Percentiles rank a stretch among this genome's conserved stretches.
phyloP scores from a whole-genome alignment of 1,140 invertebrate genomes.

The Zaprionus inermis region DNA sequence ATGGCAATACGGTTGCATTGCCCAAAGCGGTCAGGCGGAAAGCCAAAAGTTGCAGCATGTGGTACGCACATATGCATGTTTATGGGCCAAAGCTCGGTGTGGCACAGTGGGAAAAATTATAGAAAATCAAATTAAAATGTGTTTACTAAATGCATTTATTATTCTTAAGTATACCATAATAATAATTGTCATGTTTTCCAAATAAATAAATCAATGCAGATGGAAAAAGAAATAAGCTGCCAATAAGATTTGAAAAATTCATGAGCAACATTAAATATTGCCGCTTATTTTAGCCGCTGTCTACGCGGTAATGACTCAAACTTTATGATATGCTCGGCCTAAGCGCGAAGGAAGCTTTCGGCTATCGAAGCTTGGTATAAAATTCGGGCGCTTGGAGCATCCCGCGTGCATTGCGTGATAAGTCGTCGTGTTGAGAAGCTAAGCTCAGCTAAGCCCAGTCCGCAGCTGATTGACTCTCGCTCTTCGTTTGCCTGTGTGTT shows the following conservation, averaged over 20 bases:
- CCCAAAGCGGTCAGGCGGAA: conserved; percentile 43
- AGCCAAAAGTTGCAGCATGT: conserved; percentile 38
- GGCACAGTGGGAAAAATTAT: neutral
- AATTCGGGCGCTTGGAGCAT: conserved; percentile 61
- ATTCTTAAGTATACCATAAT: neutral
- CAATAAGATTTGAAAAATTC: neutral
- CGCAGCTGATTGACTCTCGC: neutral
- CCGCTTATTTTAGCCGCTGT: neutral
- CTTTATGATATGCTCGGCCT: conserved; percentile 8
- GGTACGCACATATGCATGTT: conserved; percentile 19
- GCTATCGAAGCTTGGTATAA: conserved; percentile 66
- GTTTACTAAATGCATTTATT: neutral
- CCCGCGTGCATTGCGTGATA: conserved; percentile 69
- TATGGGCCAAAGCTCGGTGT: conserved; percentile 47
- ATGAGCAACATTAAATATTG: neutral
- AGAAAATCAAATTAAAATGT: neutral
- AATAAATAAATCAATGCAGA: neutral
- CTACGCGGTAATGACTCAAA: conserved; percentile 21
- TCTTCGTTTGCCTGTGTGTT: conserved; percentile 34
- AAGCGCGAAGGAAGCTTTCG: conserved; percentile 45
- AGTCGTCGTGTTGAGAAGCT: conserved; percentile 56
- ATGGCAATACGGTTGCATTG: conserved; percentile 37
- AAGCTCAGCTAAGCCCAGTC: conserved; percentile 6
- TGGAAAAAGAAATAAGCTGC: neutral
- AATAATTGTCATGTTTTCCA: neutral